A percentile compares a stretch with the other conserved stretches of the same genome.
These are phyloP conservation scores for Danaus plexippus DNA, from an alignment of 1,140 invertebrate species.

Conservation along the genomic window DNA sequence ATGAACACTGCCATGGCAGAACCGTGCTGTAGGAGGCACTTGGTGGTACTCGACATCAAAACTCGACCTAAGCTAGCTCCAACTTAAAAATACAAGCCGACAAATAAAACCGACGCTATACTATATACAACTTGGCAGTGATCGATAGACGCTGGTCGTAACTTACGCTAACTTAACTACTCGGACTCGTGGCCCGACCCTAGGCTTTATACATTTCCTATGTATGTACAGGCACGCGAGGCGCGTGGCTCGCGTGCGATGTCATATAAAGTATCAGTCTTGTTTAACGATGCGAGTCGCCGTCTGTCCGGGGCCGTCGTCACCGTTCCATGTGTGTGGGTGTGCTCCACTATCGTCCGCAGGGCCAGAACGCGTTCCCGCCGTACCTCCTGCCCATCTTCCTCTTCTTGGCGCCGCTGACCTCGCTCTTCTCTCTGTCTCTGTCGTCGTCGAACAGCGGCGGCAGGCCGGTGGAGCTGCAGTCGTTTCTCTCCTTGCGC, in stretches of 20 bases:
- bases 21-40: constrained; percentile 41
- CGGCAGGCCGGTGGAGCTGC: constrained; percentile 33
- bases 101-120: constrained; percentile 25
- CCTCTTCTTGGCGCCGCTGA: constrained; percentile 53
- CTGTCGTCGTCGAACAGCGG: constrained; percentile 30
- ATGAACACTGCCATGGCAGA: constrained; percentile 48
- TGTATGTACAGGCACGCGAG: constrained; percentile 46
- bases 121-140: constrained; percentile 65
- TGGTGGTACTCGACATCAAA: constrained; percentile 31
- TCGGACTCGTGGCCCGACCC: constrained; percentile 35
- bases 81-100: constrained; percentile 26
- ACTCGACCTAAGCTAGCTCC: constrained; percentile 3
- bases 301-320: constrained; percentile 26
- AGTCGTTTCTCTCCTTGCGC: constrained; percentile 29
- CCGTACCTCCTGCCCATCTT: constrained; percentile 57
- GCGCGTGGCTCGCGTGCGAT: constrained; percentile 30
- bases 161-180: constrained; percentile 47
- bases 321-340: no score
- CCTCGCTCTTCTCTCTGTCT: constrained; percentile 22
- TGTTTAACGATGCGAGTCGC: constrained; percentile 34
- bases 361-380: constrained; percentile 58
- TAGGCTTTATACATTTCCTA: constrained; percentile 49
- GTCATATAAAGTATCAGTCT: constrained; percentile 67
- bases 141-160: constrained; percentile 57
- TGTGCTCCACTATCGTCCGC: constrained; percentile 58